phyloP scores from a whole-genome alignment of 2,113 vertebrate genomes.

The Chelonoidis abingdonii region DNA sequence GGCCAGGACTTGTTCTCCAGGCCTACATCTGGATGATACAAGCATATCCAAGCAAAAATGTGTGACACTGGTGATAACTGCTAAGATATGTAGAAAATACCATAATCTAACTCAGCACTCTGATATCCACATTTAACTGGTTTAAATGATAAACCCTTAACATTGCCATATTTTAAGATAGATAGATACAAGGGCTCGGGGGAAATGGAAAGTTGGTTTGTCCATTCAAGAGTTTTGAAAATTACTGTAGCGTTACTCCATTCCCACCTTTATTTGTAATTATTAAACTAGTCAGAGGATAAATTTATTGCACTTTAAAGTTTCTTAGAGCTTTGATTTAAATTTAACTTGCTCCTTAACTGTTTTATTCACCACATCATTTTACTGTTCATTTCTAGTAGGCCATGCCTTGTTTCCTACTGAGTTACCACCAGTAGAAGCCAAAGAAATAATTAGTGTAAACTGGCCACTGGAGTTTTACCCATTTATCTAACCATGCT shows the following conservation, averaged over 20 bases:
- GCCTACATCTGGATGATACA: neutral
- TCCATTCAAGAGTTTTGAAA: neutral
- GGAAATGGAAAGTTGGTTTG: neutral
- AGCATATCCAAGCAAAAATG: neutral
- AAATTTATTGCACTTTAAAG: neutral
- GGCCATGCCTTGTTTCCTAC: neutral
- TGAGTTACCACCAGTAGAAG: neutral
- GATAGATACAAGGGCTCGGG: accelerated
- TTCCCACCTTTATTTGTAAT: neutral
- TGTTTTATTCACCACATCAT: neutral
- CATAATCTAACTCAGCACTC: neutral
- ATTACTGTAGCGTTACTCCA: neutral
- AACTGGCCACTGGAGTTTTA: neutral
- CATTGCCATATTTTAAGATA: neutral
- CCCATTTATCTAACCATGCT: neutral
- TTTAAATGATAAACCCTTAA: neutral
- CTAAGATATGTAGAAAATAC: neutral
- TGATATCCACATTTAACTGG: neutral
- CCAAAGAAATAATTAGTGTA: neutral
- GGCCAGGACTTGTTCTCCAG: no score
- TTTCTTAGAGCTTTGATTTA: neutral
- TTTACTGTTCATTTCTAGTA: neutral
- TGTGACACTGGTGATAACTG: neutral
- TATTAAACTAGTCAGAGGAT: neutral
- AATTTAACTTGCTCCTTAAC: neutral